Evolutionary conservation across 2,888 invertebrate species (phyloP).

Genomic region (Iphiclides podalirius): DNA sequence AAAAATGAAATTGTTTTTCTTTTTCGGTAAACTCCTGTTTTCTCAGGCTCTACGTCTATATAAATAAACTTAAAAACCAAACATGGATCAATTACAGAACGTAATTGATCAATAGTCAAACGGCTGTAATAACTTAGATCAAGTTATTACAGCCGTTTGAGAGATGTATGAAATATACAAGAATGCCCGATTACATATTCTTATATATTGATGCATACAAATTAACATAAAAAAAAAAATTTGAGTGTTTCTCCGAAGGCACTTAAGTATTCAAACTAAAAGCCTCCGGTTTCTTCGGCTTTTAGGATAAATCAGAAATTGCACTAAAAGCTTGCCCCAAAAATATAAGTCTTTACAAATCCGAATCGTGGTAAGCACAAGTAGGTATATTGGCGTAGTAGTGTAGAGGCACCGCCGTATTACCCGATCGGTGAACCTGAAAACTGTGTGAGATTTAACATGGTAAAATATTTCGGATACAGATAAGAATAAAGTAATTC

Average conservation of each 20-base stretch:
- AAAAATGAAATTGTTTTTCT: too few species aligned
- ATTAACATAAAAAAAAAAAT: neutral
- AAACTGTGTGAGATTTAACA: slow-evolving; percentile 10
- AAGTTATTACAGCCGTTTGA: too few species aligned
- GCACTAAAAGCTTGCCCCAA: neutral
- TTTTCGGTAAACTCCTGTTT: too few species aligned
- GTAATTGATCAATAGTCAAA: too few species aligned
- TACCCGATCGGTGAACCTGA: slow-evolving; percentile 13
- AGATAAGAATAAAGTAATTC: slow-evolving; percentile 18
- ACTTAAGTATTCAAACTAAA: neutral
- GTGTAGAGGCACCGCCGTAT: slow-evolving; percentile 11
- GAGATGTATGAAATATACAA: too few species aligned
- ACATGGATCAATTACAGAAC: too few species aligned
- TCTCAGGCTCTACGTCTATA: too few species aligned
- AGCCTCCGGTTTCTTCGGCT: neutral
- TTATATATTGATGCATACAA: neutral
- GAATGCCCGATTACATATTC: too few species aligned
- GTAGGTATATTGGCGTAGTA: neutral
- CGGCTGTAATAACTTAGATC: too few species aligned
- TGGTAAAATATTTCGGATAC: slow-evolving; percentile 15
- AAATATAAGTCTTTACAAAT: slow-evolving; percentile 1
- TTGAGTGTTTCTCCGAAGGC: neutral
- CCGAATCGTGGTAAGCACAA: neutral
- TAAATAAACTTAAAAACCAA: too few species aligned
- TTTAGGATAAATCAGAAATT: neutral